phyloP scores from a whole-genome alignment of 1,140 invertebrate species.

The Bilobella aurantiaca region DNA sequence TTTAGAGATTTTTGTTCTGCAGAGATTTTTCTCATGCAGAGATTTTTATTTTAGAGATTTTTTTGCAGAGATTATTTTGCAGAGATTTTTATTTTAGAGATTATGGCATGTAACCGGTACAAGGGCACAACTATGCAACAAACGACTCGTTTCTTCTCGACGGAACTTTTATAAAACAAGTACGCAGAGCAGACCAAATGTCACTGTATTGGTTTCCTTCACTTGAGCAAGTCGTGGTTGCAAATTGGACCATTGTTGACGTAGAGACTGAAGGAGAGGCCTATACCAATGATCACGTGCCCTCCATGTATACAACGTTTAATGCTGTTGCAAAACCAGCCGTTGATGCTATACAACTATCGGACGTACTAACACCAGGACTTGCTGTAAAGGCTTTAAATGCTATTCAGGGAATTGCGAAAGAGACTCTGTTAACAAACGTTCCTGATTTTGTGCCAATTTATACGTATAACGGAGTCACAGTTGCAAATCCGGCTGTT shows the following conservation, averaged over 20 bases:
- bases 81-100: too few species aligned
- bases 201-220: constrained; percentile 7
- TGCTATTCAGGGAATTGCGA: neutral
- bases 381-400: neutral
- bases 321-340: neutral
- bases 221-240: neutral
- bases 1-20: too few species aligned
- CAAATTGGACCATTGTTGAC: constrained; percentile 15
- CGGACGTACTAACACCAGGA: neutral
- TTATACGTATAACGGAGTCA: constrained; percentile 10
- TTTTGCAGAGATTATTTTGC: too few species aligned
- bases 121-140: constrained; percentile 1
- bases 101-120: too few species aligned
- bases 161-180: neutral
- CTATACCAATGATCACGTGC: constrained; percentile 13
- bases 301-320: neutral
- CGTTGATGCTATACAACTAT: neutral
- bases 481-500: constrained; percentile 13
- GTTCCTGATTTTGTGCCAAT: constrained; percentile 3
- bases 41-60: too few species aligned
- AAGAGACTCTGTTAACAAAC: neutral
- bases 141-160: neutral
- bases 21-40: too few species aligned
- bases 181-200: neutral
- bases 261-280: neutral